phyloP scores from a whole-genome alignment of 2,888 invertebrate genomes.

The Hirtodrosophila histrioides region DNA sequence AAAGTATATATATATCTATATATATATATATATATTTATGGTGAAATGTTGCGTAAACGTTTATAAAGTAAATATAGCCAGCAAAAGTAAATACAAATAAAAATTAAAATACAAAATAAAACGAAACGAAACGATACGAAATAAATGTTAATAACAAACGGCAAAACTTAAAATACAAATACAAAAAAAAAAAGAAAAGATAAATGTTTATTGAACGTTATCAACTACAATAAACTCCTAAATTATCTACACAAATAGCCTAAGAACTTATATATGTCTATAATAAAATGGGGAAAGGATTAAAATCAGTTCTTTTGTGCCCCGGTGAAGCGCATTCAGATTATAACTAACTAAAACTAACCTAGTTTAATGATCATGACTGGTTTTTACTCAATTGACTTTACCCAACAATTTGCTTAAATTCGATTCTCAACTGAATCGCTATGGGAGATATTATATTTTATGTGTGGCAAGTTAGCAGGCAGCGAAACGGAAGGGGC shows the following conservation, averaged over 20 bases:
- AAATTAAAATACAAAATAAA: no score
- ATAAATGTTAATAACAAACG: no score
- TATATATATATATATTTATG: no score
- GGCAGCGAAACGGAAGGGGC: slow-evolving; percentile 12
- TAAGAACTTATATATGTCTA: slow-evolving; percentile 1
- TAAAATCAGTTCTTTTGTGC: slow-evolving; percentile 66
- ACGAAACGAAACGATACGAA: no score
- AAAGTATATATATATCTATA: slow-evolving; percentile 23
- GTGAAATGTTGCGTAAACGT: slow-evolving; percentile 43
- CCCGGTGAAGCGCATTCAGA: slow-evolving; percentile 65
- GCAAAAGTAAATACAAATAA: slow-evolving; percentile 4
- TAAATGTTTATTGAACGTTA: slow-evolving; percentile 31
- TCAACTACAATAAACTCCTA: slow-evolving; percentile 5
- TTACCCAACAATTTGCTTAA: neutral
- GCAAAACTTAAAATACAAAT: neutral
- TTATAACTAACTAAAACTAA: slow-evolving; percentile 8
- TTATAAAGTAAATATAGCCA: slow-evolving; percentile 15
- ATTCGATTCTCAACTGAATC: slow-evolving; percentile 25
- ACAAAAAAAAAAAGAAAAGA: slow-evolving; percentile 2
- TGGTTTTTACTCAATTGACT: slow-evolving; percentile 5
- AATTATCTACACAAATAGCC: slow-evolving; percentile 5
- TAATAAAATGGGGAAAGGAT: neutral
- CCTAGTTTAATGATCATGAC: slow-evolving; percentile 7
- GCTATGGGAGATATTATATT: neutral
- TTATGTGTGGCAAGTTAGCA: neutral